phyloP scores from a whole-genome alignment of 1,140 invertebrate genomes.

The Caenorhabditis inopinata region DNA sequence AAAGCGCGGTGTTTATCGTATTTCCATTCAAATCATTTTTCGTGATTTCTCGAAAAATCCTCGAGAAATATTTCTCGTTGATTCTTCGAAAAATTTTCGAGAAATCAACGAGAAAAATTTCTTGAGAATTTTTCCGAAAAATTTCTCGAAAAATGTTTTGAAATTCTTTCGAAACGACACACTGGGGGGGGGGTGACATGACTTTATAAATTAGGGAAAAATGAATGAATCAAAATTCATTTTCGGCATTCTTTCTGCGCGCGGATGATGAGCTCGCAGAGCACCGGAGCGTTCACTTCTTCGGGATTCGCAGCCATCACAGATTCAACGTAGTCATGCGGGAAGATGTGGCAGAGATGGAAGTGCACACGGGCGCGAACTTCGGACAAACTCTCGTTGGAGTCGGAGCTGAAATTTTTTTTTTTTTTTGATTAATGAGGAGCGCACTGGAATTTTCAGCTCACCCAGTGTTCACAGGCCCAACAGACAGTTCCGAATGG shows the following conservation, averaged over 20 bases:
- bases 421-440: background rate
- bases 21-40: no score
- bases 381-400: background rate
- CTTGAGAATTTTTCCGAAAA: no score
- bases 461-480: conserved; percentile 35
- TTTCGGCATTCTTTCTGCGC: conserved; percentile 53
- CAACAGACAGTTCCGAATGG: conserved; percentile 46
- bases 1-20: no score
- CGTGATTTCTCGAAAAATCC: no score
- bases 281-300: conserved; percentile 55
- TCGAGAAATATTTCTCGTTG: no score
- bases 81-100: no score
- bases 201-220: background rate
- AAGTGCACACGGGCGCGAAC: conserved; percentile 44
- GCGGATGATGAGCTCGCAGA: conserved; percentile 58
- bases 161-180: no score
- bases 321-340: conserved; percentile 48
- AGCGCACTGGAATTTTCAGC: no score
- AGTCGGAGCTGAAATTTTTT: background rate
- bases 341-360: conserved; percentile 49
- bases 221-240: background rate
- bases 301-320: conserved; percentile 60
- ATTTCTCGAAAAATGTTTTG: no score
- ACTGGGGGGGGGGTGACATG: no score
- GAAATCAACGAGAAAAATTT: no score